Conservation (phyloP, 2,113 vertebrate genomes). For the Zonotrichia leucophrys region DNA sequence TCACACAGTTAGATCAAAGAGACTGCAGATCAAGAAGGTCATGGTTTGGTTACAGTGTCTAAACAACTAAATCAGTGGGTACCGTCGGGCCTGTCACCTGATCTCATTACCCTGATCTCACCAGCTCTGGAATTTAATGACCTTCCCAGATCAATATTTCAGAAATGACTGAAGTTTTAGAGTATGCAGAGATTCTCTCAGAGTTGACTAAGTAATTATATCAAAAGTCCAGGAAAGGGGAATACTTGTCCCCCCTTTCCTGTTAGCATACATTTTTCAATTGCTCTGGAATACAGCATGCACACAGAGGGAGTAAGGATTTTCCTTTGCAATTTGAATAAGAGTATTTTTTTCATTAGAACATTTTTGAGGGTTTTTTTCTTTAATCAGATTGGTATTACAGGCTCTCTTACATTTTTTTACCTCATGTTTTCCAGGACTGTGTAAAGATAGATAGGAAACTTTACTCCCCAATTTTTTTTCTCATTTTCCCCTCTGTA, state of each 20-base stretch:
- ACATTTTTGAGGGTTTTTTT: neutral
- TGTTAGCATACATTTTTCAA: neutral
- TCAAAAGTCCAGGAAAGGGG: neutral
- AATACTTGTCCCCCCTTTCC: neutral
- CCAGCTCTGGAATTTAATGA: conserved; percentile 34
- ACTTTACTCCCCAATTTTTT: neutral
- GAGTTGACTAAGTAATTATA: neutral
- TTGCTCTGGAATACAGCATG: neutral
- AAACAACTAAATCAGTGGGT: conserved; percentile 57
- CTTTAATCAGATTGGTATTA: neutral
- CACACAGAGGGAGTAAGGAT: neutral
- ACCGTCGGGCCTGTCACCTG: conserved; percentile 28
- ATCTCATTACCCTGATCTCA: conserved; percentile 56
- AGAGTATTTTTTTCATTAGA: neutral
- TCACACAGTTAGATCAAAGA: conserved; percentile 55
- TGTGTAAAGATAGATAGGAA: neutral
- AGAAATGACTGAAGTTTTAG: conserved; percentile 36
- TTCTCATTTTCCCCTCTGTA: neutral
- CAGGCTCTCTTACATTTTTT: neutral
- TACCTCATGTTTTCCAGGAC: neutral
- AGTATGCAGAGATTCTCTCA: conserved; percentile 1
- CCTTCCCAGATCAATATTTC: conserved; percentile 46
- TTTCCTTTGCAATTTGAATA: neutral
- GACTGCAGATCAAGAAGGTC: conserved; percentile 39
- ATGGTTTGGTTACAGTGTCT: conserved; percentile 51